phyloP scores from a whole-genome alignment of 2,113 vertebrate genomes.

The Uria aalge region DNA sequence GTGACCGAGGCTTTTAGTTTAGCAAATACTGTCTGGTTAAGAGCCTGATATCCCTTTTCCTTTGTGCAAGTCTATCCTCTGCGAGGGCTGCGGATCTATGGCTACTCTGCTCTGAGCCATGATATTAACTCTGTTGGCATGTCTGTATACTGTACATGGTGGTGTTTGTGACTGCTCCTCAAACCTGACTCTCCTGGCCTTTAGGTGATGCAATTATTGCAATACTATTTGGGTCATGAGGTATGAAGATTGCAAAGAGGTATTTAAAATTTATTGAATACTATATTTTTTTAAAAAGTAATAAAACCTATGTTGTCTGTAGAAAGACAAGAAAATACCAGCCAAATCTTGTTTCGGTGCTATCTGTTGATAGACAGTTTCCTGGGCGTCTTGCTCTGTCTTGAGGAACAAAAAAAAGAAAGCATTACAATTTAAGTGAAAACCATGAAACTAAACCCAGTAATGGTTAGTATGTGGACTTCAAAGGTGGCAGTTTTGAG shows the following conservation, averaged over 20 bases:
- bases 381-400: background rate
- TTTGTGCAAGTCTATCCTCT: background rate
- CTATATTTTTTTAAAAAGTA: background rate
- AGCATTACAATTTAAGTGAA: background rate
- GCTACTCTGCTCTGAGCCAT: background rate
- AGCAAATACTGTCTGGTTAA: background rate
- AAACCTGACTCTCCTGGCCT: background rate
- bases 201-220: background rate
- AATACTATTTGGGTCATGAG: background rate
- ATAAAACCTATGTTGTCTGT: background rate
- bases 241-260: background rate
- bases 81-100: background rate
- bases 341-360: background rate
- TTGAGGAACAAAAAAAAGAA: background rate
- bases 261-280: background rate
- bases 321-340: background rate
- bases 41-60: background rate
- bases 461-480: background rate
- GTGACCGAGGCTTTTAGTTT: background rate
- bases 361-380: background rate
- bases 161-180: background rate
- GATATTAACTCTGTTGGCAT: accelerated
- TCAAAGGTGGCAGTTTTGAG: background rate
- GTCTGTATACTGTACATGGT: background rate
- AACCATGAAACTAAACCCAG: background rate